Evolutionary conservation across 2,113 vertebrate species (phyloP).

Genomic region (Egretta garzetta): DNA sequence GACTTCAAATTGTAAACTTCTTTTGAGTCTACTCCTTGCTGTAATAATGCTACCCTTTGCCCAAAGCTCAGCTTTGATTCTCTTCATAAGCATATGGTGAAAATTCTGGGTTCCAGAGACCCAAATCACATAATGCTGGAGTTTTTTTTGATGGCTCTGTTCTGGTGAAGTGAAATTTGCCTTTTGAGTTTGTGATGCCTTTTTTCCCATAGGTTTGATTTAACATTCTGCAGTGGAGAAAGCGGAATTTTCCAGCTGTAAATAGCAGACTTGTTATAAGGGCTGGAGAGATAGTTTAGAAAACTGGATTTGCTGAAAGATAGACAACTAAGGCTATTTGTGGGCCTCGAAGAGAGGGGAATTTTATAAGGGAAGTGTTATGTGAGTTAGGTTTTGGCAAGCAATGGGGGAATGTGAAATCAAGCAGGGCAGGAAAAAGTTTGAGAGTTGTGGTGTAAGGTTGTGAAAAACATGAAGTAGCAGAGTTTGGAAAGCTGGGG

Average conservation of each 20-base stretch:
- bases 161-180: background rate
- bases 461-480: background rate
- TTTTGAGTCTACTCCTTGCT: background rate
- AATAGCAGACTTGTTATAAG: background rate
- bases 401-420: background rate
- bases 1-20: background rate
- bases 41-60: background rate
- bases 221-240: background rate
- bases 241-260: background rate
- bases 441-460: background rate
- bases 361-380: background rate
- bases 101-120: background rate
- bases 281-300: background rate
- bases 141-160: background rate
- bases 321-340: background rate
- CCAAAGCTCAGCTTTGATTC: background rate
- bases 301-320: background rate
- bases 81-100: no score
- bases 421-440: background rate
- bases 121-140: rapidly evolving
- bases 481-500: background rate
- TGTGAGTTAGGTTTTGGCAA: background rate
- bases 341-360: background rate
- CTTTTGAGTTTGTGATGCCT: background rate
- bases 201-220: background rate